A percentile compares a stretch with the other conserved stretches of the same genome.
These are phyloP conservation scores for Diarsia rubi DNA, from an alignment of 2,888 invertebrate genomes.

Conservation along the genomic window DNA sequence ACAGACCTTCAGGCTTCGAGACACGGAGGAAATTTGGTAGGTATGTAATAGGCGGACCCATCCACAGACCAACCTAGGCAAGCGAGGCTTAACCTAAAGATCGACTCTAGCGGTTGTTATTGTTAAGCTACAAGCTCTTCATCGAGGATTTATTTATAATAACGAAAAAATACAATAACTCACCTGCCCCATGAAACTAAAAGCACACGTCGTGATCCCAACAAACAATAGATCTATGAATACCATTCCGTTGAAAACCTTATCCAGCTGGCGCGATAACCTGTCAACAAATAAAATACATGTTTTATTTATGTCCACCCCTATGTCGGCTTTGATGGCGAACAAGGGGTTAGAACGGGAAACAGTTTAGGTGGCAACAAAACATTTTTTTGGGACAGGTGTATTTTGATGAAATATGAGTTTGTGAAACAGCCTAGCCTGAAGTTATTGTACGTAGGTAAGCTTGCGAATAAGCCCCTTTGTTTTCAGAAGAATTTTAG, in stretches of 20 bases:
- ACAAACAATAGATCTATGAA: conserved; percentile 77
- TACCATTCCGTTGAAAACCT: conserved; percentile 76
- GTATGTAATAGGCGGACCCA: no score
- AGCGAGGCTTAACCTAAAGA: no score
- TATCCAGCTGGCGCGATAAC: conserved; percentile 72
- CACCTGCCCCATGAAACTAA: conserved; percentile 77
- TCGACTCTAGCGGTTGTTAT: no score
- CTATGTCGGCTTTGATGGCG: conserved; percentile 48
- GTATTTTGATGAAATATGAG: conserved; percentile 42
- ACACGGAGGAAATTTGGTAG: no score
- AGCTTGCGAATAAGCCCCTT: not conserved
- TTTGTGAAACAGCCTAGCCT: not conserved
- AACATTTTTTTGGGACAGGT: conserved; percentile 24
- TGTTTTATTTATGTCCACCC: conserved; percentile 60
- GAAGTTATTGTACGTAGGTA: not conserved
- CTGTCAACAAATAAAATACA: conserved; percentile 70
- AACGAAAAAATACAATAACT: conserved; percentile 47
- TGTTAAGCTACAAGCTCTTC: no score
- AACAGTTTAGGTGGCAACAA: conserved; percentile 41
- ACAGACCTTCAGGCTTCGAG: no score
- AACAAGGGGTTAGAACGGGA: conserved; percentile 37
- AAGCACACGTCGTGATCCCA: conserved; percentile 77
- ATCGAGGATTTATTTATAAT: not conserved
- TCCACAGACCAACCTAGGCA: no score
- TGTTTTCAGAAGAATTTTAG: conserved; percentile 2